phyloP scores from a whole-genome alignment of 1,140 invertebrate genomes.

The Papilio polytes region DNA sequence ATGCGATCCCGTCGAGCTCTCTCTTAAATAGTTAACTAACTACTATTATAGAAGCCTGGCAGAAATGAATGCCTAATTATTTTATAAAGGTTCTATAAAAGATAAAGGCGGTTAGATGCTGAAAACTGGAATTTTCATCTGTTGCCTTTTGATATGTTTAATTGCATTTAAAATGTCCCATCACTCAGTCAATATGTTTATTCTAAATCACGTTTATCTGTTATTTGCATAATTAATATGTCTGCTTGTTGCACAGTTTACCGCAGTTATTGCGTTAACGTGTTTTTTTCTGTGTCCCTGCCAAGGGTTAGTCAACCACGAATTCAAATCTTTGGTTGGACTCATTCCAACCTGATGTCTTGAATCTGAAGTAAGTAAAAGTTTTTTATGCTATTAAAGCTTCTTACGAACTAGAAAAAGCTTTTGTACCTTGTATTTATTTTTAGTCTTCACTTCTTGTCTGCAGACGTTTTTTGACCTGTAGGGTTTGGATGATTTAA shows the following conservation, averaged over 20 bases:
- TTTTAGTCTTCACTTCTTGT: too few species aligned
- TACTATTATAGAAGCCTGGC: slow-evolving; percentile 20
- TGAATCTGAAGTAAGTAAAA: background rate
- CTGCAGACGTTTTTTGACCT: too few species aligned
- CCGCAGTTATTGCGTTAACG: background rate
- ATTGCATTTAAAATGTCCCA: background rate
- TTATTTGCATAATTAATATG: background rate
- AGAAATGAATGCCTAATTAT: slow-evolving; percentile 3
- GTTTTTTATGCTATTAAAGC: background rate
- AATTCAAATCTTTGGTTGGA: slow-evolving; percentile 10
- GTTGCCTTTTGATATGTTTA: background rate
- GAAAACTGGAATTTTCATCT: background rate
- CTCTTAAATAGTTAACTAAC: slow-evolving; percentile 28
- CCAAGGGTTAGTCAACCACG: background rate
- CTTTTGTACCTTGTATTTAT: background rate
- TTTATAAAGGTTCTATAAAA: slow-evolving; percentile 20
- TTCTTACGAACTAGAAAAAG: background rate
- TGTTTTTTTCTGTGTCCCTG: background rate
- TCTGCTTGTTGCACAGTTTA: background rate
- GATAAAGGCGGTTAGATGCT: background rate
- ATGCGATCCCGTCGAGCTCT: slow-evolving; percentile 3
- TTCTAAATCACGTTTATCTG: background rate
- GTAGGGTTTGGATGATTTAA: background rate
- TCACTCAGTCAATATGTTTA: too few species aligned
- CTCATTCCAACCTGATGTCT: background rate